These are phyloP conservation scores for Xanthia icteritia DNA, from an alignment of 2,888 invertebrate species.

Conservation along the genomic window DNA sequence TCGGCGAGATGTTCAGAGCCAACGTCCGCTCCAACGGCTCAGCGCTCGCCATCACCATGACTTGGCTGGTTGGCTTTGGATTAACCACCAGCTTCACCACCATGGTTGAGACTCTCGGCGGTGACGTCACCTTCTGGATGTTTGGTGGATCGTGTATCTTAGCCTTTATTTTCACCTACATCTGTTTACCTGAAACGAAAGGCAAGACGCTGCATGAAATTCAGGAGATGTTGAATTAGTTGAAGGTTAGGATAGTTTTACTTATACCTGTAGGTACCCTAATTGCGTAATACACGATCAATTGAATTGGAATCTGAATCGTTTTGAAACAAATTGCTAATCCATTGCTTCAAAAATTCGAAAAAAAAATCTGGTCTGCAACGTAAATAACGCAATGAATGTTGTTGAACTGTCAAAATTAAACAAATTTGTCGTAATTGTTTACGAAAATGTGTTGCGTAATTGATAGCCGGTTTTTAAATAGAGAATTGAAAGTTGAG, in stretches of 20 bases:
- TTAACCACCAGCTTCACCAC: constrained; percentile 69
- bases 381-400: no score
- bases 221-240: constrained; percentile 73
- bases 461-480: neutral
- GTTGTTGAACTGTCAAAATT: no score
- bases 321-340: no score
- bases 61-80: constrained; percentile 73
- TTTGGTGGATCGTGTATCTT: constrained; percentile 70
- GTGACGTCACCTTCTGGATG: constrained; percentile 75
- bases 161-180: constrained; percentile 71
- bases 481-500: neutral
- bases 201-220: constrained; percentile 75
- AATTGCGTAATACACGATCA: no score
- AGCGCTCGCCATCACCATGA: constrained; percentile 70
- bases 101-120: constrained; percentile 69
- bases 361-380: no score
- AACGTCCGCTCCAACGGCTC: constrained; percentile 74
- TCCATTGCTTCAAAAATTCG: no score
- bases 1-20: constrained; percentile 74
- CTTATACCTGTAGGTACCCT: no score
- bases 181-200: constrained; percentile 74
- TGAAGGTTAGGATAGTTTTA: neutral
- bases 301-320: no score
- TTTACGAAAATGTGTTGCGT: no score
- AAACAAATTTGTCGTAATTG: no score